Evolutionary conservation across 92 coral and sea anemone genomes (phyloP).

Genomic region (Phenganax marumi): DNA sequence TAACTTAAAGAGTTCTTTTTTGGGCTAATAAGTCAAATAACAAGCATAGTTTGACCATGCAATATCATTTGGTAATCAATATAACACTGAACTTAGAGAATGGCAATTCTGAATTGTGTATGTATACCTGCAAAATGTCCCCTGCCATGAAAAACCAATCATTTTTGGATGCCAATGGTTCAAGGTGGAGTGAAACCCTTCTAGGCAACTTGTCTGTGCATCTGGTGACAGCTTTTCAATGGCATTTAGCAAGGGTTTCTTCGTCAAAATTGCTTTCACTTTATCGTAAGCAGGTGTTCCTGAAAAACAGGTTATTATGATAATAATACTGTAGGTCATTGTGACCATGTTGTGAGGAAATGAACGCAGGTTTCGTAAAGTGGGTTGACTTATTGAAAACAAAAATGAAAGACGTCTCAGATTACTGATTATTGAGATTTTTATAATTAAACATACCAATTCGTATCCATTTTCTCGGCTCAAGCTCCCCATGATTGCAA

Average conservation of each 20-base stretch:
- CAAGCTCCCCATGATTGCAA: conserved; percentile 65
- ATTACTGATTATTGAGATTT: neutral
- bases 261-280: conserved; percentile 43
- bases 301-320: neutral
- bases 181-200: conserved; percentile 66
- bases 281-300: conserved; percentile 57
- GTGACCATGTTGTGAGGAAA: conserved; percentile 9
- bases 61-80: neutral
- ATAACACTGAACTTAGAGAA: neutral
- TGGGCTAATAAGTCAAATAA: neutral
- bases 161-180: conserved; percentile 78
- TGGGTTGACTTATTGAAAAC: neutral
- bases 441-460: conserved; percentile 33
- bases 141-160: conserved; percentile 65
- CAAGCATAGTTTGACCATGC: neutral
- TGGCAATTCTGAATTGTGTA: neutral
- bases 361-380: neutral
- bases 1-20: neutral
- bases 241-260: conserved; percentile 50
- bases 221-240: conserved; percentile 60
- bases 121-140: conserved; percentile 59
- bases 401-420: neutral
- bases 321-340: neutral
- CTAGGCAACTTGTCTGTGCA: conserved; percentile 70
- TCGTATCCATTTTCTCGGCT: conserved; percentile 62